Evolutionary conservation across 2,888 invertebrate species (phyloP), one percentile per base, ranked within the genome.

Genomic region (Loripinus fragilis): DNA sequence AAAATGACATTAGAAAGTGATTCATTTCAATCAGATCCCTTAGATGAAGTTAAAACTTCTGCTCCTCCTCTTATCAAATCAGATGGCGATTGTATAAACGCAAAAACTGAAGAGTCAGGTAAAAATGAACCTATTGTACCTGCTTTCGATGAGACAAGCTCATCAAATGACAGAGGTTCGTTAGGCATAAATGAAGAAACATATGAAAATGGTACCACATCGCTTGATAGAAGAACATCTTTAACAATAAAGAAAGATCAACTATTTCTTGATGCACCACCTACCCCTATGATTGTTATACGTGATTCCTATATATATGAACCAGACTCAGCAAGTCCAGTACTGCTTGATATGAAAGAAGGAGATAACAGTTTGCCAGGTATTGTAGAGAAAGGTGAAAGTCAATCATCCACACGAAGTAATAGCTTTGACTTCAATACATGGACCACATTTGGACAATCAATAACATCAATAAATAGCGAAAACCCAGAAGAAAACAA

Each of bases 301-400:
- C 78, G 71, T 50, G 83, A 83, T 35, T 74, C 75, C 10, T 78
- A 80, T 55, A 83, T 83, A 35, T 71, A 76, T 41, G 83, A 83
- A 67, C 68, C 76, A 2, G 76, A 79, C 2, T 23, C 68, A 1
- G n/a, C 33, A 10, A 76, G 30, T 33, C 71, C 73, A 7, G 55
- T 80, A 7, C 41, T 67, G 30, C 38, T 77, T 28, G 74, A 71
- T 12, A 28, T 28, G 2, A 17, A 60, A 60, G 28, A 67, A 2
- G 23, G n/a, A 15, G 60, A 60, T 28, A 60, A 30, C 20, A 33
- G 33, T 2, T 17, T 60, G 15, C 17, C 30, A 1, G 60, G 8
- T 8, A 60, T 60, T 33, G 8, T 33, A 33, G 60, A 60, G 33
- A 60, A 60, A 1, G 7, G 33, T 5, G 60, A 60, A 33, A 60